Evolutionary conservation across 2,797 vertebrate genomes (phyloP).

Genomic region (Ptychobarbus kaznakovi): DNA sequence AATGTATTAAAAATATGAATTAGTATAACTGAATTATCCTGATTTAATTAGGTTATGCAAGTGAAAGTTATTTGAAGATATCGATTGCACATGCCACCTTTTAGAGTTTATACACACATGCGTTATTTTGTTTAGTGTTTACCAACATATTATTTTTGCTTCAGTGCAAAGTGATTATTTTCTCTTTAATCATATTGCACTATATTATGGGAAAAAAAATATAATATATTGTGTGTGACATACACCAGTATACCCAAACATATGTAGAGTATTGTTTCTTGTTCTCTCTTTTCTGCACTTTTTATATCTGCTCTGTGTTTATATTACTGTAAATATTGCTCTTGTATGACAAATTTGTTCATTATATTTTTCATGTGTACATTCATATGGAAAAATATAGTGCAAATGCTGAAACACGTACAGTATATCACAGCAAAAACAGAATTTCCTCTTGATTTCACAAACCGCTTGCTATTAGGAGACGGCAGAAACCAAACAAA

Average conservation of each 20-base stretch:
- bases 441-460: background rate
- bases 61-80: background rate
- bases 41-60: background rate
- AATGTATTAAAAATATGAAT: background rate
- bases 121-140: background rate
- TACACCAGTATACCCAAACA: too few relatives aligned
- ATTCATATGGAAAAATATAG: background rate
- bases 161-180: background rate
- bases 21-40: background rate
- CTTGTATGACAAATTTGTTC: background rate
- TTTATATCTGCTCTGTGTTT: background rate
- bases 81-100: background rate
- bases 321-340: background rate
- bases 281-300: background rate
- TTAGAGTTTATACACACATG: background rate
- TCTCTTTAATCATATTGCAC: background rate
- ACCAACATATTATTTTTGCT: background rate
- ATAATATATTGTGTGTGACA: too few relatives aligned
- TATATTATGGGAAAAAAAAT: background rate
- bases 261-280: too few relatives aligned
- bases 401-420: background rate
- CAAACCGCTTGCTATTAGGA: background rate
- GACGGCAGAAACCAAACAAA: background rate
- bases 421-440: slow-evolving; percentile 8
- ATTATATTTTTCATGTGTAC: background rate